Evolutionary conservation across 2,888 invertebrate genomes (phyloP), one percentile per base, ranked within the genome.

Genomic region (Dasypogon diadema): DNA sequence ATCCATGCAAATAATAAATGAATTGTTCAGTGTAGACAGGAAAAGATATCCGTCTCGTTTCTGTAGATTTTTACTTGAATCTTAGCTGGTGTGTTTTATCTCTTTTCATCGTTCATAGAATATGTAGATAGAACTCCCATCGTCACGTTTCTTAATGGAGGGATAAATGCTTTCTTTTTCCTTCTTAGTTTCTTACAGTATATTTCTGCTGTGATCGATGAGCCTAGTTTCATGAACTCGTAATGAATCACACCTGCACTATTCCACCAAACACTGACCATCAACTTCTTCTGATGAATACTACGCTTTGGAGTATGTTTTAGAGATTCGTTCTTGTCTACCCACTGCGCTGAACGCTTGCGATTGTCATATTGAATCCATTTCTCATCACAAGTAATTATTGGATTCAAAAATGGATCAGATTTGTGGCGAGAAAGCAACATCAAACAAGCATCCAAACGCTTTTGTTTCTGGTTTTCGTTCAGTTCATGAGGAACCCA

Each of bases 401-500:
- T 1, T 1, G 18, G 16, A 18, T 51, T n/a, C 14, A 51, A 51
- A 51, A 2, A 16, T 1, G 2, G 18, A 18, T 51, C 51, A 18
- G 16, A 18, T 18, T 51, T 51, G 16, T 51, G 21, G 2, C 51
- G 51, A 1, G 14, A 18, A 51, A 51, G 22, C 4, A 51, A 51
- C 18, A 51, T 16, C 3, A 16, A 16, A 18, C 51, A 16, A 6
- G 18, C 18, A 10, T 4, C 12, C 6, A n/a, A 46, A 8, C 12
- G 46, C 4, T 10, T 51, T 2, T 14, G 2, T 58, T 58, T 58
- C 16, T 30, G 26, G 14, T 58, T 34, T 26, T 58, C 58, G 2
- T 26, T 30, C 58, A 58, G 46, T 21, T 63, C 42, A 42, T 63
- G 42, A 2, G 42, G 37, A 6, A 30, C 34, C 30, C n/a, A 70